Evolutionary conservation across 2,113 vertebrate species (phyloP).

Genomic region (Hippocampus barbouri): DNA sequence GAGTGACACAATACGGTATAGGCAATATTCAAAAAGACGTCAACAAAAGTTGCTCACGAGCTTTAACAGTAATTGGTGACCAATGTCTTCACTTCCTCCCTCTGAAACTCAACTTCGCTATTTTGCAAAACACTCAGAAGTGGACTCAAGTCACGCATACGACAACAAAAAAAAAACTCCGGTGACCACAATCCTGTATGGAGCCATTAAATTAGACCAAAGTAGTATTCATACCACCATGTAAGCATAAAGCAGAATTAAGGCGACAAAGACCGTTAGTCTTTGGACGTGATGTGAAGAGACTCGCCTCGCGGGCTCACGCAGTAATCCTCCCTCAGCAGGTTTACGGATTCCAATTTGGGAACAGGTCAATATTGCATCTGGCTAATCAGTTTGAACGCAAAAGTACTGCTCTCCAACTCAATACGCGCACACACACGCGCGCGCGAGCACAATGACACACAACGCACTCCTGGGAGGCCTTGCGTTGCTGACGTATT

Average conservation of each 20-base stretch:
- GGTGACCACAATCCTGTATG: not conserved
- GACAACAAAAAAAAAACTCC: not conserved
- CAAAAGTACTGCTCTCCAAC: conserved; percentile 1
- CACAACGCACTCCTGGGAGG: conserved; percentile 19
- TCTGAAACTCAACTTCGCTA: conserved; percentile 37
- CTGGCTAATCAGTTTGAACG: conserved; percentile 11
- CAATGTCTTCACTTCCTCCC: conserved; percentile 44
- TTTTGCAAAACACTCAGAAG: conserved; percentile 32
- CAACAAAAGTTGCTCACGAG: conserved; percentile 1
- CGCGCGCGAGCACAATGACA: not conserved
- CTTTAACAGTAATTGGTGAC: conserved; percentile 12
- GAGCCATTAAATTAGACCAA: not conserved
- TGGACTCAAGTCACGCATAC: not conserved
- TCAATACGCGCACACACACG: conserved; percentile 1
- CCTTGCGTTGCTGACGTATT: conserved; percentile 16
- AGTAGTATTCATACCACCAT: not conserved
- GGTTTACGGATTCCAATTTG: not conserved
- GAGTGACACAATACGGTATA: not conserved
- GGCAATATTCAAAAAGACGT: conserved; percentile 26
- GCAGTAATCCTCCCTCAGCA: not conserved
- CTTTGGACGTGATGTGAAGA: not conserved
- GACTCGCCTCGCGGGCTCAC: not conserved
- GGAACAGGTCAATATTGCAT: conserved; percentile 1
- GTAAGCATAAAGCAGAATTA: not conserved
- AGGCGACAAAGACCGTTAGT: not conserved